phyloP scores from a whole-genome alignment of 2,113 vertebrate species.

The Vireo altiloquus region DNA sequence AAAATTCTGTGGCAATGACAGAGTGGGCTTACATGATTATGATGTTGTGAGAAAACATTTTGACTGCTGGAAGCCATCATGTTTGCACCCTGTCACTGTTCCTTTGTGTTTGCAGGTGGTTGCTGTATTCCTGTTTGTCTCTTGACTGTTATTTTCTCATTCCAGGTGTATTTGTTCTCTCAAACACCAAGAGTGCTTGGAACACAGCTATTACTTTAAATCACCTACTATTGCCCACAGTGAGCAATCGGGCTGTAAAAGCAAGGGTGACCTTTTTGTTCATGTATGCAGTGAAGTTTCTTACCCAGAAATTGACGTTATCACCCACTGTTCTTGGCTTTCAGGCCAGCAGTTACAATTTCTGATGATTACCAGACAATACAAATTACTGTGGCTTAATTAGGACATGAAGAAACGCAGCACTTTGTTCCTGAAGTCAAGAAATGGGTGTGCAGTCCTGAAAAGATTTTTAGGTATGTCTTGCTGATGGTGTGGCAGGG shows the following conservation, averaged over 20 bases:
- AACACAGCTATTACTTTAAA: constrained; percentile 11
- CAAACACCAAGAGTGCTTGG: neutral
- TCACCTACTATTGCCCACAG: neutral
- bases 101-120: neutral
- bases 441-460: neutral
- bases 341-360: neutral
- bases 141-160: neutral
- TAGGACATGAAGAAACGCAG: neutral
- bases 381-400: neutral
- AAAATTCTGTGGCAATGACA: neutral
- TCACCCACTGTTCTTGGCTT: neutral
- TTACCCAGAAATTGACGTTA: neutral
- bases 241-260: neutral
- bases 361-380: neutral
- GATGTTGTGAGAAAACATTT: neutral
- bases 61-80: neutral
- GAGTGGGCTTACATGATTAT: neutral
- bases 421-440: neutral
- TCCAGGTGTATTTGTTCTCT: neutral
- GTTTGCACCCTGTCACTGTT: neutral
- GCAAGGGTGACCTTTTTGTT: neutral
- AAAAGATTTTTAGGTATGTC: neutral
- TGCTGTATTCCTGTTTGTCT: neutral
- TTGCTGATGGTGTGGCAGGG: neutral
- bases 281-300: neutral